A percentile compares a stretch with the other conserved stretches of the same genome.
phyloP scores from a whole-genome alignment of 2,888 invertebrate species.

The Machimus rusticus region DNA sequence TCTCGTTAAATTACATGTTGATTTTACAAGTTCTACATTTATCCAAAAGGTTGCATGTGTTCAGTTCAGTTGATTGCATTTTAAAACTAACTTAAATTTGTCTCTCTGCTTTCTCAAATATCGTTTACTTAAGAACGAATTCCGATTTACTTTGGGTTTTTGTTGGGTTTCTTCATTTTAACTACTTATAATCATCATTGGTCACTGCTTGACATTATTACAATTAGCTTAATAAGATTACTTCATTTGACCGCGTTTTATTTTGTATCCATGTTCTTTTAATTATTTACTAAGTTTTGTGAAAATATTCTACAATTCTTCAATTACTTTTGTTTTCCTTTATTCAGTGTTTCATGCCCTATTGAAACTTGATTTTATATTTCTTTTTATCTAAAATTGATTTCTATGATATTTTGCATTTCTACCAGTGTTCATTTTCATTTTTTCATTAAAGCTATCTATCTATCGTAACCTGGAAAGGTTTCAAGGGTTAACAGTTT shows the following conservation, averaged over 20 bases:
- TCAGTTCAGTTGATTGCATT: neutral
- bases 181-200: neutral
- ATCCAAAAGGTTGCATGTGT: neutral
- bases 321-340: neutral
- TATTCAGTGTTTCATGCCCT: neutral
- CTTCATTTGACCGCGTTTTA: neutral
- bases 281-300: slow-evolving; percentile 14
- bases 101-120: neutral
- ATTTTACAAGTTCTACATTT: slow-evolving; percentile 6
- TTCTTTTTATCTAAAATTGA: neutral
- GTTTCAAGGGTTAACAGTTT: neutral
- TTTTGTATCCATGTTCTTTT: slow-evolving; percentile 1
- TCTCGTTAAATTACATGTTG: neutral
- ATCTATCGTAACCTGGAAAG: neutral
- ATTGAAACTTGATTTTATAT: neutral
- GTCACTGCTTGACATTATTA: neutral
- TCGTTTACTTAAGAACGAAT: neutral
- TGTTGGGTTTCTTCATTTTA: neutral
- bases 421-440: neutral
- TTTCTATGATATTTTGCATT: slow-evolving; percentile 1
- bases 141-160: neutral
- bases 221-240: neutral
- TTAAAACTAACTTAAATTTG: neutral
- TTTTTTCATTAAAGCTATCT: neutral
- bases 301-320: slow-evolving; percentile 3